phyloP scores from a whole-genome alignment of 2,113 vertebrate species.

The Syrmaticus mikado region DNA sequence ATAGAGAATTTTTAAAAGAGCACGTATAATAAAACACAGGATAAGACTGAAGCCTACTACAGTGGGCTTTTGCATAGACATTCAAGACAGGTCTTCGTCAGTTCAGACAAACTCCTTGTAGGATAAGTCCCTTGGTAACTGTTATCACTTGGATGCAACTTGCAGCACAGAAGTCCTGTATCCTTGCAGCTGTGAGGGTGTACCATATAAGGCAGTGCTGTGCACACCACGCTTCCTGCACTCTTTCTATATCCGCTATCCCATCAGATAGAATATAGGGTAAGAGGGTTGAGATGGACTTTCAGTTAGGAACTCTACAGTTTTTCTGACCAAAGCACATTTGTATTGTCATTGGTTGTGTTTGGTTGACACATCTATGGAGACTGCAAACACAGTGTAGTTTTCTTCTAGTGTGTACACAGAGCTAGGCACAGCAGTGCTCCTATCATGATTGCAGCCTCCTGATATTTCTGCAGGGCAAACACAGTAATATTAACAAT shows the following conservation, averaged over 20 bases:
- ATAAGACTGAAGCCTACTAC: not conserved
- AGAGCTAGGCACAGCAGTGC: not conserved
- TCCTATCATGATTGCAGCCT: not conserved
- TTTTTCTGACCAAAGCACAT: not conserved
- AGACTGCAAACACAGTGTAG: not conserved
- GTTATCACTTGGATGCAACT: not conserved
- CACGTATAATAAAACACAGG: not conserved
- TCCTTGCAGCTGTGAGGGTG: not conserved
- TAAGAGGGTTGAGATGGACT: not conserved
- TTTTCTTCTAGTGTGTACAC: not conserved
- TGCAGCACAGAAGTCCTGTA: not conserved
- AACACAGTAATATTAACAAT: not conserved
- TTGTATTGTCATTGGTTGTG: not conserved
- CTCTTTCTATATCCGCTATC: not conserved
- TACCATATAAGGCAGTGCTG: rapidly evolving
- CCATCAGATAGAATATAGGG: not conserved
- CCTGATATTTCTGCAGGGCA: not conserved
- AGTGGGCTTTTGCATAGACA: not conserved
- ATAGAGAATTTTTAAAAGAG: not conserved
- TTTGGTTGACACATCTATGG: not conserved
- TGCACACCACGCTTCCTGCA: rapidly evolving
- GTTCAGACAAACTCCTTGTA: not conserved
- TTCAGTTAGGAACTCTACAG: not conserved
- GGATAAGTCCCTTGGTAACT: not conserved
- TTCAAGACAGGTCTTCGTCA: not conserved